Conservation (phyloP, 2,113 vertebrate species). For the pig (Sus scrofa) region T2T-Sscrofa CM000818.6:70692501-70693000, state of each 20-base stretch:
- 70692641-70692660: neutral
- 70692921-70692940: neutral
- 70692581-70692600: neutral
- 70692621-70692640: neutral
- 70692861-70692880: neutral
- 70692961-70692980: neutral
- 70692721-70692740: neutral
- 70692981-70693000: neutral
- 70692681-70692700: neutral
- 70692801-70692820: neutral
- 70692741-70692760: neutral
- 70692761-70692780: neutral
- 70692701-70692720: neutral
- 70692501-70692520: neutral
- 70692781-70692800: neutral
- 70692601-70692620: neutral
- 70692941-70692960: conserved; percentile 19
- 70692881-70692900: neutral
- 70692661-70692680: neutral
- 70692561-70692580: neutral
- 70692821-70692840: neutral
- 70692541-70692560: neutral
- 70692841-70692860: neutral
- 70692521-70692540: neutral
- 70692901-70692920: neutral